These are phyloP conservation scores for Zaprionus kolodkinae DNA, from an alignment of 1,140 invertebrate genomes.

Conservation along the genomic window DNA sequence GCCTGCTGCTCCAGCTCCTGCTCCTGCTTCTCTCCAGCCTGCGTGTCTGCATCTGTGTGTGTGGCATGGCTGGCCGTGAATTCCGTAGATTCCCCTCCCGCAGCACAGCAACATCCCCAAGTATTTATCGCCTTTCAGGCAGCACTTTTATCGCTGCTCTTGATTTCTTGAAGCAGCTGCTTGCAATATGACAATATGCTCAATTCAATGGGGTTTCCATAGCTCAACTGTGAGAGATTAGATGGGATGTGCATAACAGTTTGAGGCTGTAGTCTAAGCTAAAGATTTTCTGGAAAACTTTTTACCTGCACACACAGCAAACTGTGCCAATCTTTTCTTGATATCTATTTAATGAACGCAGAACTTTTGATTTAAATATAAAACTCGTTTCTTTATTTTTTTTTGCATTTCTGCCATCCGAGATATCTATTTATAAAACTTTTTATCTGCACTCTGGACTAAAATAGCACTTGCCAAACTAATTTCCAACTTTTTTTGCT, in stretches of 20 bases:
- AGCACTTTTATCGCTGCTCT: constrained; percentile 26
- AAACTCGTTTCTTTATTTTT: not conserved
- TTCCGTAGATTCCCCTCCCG: not conserved
- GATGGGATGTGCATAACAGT: not conserved
- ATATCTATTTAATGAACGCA: not conserved
- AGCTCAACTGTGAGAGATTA: not conserved
- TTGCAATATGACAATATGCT: not conserved
- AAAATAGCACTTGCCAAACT: not conserved
- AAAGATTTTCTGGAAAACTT: not conserved
- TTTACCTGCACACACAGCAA: not conserved
- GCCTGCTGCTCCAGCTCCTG: not conserved
- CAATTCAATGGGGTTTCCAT: not conserved
- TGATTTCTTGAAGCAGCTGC: constrained; percentile 9
- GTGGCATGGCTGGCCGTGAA: not conserved
- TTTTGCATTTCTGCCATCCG: not conserved
- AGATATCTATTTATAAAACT: not conserved
- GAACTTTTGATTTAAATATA: not conserved
- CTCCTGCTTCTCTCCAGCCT: not conserved
- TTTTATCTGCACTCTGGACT: not conserved
- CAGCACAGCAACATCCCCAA: no score
- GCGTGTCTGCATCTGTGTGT: not conserved
- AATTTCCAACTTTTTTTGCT: not conserved
- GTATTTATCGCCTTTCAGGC: constrained; percentile 23
- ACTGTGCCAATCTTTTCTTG: not conserved
- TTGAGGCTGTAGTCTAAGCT: not conserved